Base-by-base conservation (phyloP, 2,888 invertebrate genomes). In the Diplolepis rosae region DNA sequence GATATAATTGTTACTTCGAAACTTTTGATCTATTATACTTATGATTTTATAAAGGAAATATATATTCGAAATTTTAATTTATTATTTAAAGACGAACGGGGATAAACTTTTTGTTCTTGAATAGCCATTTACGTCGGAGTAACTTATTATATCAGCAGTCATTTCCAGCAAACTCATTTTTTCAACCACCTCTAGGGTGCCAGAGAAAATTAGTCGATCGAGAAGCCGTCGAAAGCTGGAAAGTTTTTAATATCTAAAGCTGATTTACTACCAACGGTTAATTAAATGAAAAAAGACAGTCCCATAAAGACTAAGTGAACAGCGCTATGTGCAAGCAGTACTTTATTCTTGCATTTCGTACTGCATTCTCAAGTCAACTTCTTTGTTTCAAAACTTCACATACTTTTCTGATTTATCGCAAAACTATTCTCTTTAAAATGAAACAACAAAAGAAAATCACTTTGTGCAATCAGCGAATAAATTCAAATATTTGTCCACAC, bases 161-260 rank as follows among this genome's bases (percentile, higher is more conserved):
- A 24, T 39, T 61, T 15, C 61, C 39, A 61, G 24, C n/a, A 39
- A 61, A 27, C 35, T 35, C 51, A 56, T 54, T 72, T 70, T 72
- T 68, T 54, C 15, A 68, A 65, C 67, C 51, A 32, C 67, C 70
- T 76, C 56, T 42, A 22, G 30, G 51, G 28, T 68, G 54, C 28
- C n/a, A 65, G 13, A 68, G 24, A 39, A 68, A 76, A 77, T 76
- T 70, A 68, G 70, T 51, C 45, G 69, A 68, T 71, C 74, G 71
- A 70, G 68, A 72, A 72, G 66, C 66, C 69, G 61, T 75, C 68
- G 42, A 66, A 72, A 70, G 78, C 69, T 52, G 76, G 70, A 71
- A 78, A 83, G 80, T 82, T 85, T 81, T 83, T 82, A 83, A 83
- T 84, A 85, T 82, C 79, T 66, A 76, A 77, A 73, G 77, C 75